These are phyloP conservation scores for Penaeus indicus DNA, from an alignment of 1,140 invertebrate genomes.

Conservation along the genomic window DNA sequence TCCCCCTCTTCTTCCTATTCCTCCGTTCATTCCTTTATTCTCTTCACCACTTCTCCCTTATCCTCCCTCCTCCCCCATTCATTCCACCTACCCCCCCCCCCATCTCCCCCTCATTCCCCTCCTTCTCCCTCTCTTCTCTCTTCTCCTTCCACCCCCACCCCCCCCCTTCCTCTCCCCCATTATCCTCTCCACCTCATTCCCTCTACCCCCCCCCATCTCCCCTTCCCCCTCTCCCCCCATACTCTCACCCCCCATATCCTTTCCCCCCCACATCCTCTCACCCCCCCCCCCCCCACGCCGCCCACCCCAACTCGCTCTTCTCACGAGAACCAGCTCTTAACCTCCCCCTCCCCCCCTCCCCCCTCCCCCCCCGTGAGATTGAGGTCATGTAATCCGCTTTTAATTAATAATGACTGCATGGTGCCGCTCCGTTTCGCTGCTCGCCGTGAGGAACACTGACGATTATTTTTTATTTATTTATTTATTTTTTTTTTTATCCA, in stretches of 20 bases:
- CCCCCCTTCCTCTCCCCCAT: too few species aligned
- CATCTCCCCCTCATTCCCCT: neutral
- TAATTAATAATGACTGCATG: too few species aligned
- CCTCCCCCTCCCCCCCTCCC: neutral
- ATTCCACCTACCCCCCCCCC: neutral
- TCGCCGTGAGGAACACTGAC: too few species aligned
- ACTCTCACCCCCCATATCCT: neutral
- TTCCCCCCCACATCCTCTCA: too few species aligned
- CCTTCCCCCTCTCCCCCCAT: neutral
- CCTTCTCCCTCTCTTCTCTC: too few species aligned
- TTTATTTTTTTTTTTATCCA: too few species aligned
- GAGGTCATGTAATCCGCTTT: too few species aligned
- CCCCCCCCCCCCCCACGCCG: neutral
- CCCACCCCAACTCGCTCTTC: slow-evolving; percentile 2
- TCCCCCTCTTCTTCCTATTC: neutral
- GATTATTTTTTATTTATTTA: too few species aligned
- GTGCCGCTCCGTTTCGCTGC: too few species aligned
- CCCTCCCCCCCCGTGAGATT: neutral
- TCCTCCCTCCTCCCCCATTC: neutral
- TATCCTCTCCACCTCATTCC: too few species aligned
- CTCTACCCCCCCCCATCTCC: neutral
- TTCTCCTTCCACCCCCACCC: too few species aligned
- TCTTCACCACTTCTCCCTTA: neutral
- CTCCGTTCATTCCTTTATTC: neutral
- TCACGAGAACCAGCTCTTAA: neutral